phyloP scores from a whole-genome alignment of 2,888 invertebrate species.

The Noctua comes region DNA sequence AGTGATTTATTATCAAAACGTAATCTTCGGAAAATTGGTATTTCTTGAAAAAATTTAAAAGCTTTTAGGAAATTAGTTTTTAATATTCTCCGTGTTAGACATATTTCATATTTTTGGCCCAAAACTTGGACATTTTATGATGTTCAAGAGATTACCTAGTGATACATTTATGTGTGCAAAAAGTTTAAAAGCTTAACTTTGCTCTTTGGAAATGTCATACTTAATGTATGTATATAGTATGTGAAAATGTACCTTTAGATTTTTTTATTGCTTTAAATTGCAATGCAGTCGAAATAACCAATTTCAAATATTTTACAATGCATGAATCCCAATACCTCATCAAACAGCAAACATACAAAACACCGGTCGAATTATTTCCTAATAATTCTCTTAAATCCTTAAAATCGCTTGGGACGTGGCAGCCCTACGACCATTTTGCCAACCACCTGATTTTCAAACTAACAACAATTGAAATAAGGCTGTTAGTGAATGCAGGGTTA shows the following conservation, averaged over 20 bases:
- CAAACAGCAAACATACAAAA: conserved; percentile 60
- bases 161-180: neutral
- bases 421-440: conserved; percentile 31
- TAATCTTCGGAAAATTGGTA: conserved; percentile 72
- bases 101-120: neutral
- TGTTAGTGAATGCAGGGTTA: conserved; percentile 20
- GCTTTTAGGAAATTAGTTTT: conserved; percentile 37
- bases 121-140: neutral
- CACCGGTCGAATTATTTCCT: conserved; percentile 73
- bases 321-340: conserved; percentile 12
- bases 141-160: neutral
- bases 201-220: neutral
- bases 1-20: conserved; percentile 83
- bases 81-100: neutral
- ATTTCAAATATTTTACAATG: neutral
- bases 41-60: conserved; percentile 33
- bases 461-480: neutral
- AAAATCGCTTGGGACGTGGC: conserved; percentile 80
- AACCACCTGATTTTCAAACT: conserved; percentile 31
- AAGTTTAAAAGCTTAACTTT: neutral
- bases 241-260: too few species aligned
- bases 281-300: neutral
- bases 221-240: too few species aligned
- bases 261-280: neutral
- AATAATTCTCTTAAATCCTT: conserved; percentile 81